phyloP scores from a whole-genome alignment of 2,113 vertebrate genomes.

The Podilymbus podiceps region DNA sequence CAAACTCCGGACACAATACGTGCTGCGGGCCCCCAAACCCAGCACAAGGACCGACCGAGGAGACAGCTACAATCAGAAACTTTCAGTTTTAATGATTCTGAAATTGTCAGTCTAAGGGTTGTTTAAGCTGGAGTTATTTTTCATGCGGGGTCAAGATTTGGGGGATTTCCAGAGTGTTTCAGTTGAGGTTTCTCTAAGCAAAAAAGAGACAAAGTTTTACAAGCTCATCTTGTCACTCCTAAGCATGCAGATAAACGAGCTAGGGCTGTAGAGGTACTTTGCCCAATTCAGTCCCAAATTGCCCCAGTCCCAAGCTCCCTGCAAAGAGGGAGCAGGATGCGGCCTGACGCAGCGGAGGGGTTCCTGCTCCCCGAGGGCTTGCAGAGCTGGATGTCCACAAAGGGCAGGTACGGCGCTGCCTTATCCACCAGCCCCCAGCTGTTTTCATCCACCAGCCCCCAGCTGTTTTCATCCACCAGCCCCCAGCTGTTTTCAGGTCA shows the following conservation, averaged over 20 bases:
- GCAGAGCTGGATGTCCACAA: neutral
- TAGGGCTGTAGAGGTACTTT: accelerated
- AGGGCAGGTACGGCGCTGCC: neutral
- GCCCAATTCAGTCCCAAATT: neutral
- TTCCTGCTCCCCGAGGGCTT: neutral
- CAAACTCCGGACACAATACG: accelerated
- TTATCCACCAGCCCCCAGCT: neutral
- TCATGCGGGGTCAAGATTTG: neutral
- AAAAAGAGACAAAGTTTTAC: neutral
- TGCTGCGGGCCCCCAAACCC: neutral
- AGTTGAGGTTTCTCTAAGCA: neutral
- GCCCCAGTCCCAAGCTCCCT: neutral
- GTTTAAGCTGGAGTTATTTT: neutral
- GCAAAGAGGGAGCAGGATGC: neutral
- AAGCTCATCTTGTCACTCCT: neutral
- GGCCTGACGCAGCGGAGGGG: neutral
- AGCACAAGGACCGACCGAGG: neutral
- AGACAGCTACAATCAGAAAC: neutral
- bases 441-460: neutral
- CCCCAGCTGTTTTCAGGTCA: neutral
- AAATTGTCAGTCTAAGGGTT: neutral
- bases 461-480: neutral
- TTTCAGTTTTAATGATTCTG: neutral
- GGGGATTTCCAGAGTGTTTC: neutral
- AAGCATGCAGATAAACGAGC: accelerated